Percentiles rank a stretch among this genome's conserved stretches.
phyloP scores from a whole-genome alignment of 2,113 vertebrate genomes.

The Nicator chloris region DNA sequence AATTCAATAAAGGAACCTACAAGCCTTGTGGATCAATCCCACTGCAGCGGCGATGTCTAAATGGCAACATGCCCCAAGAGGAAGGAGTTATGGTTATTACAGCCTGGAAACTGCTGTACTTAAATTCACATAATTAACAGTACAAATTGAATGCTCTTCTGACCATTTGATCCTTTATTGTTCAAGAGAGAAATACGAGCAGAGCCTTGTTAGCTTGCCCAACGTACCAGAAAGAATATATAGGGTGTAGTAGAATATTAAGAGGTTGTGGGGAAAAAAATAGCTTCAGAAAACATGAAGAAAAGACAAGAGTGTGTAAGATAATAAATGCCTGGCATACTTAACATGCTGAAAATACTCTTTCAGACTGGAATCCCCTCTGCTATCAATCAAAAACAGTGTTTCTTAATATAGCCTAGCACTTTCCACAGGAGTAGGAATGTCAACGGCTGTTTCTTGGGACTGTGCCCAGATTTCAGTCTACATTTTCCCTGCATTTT shows the following conservation, averaged over 20 bases:
- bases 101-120: background rate
- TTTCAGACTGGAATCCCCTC: background rate
- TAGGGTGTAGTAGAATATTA: background rate
- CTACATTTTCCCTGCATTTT: background rate
- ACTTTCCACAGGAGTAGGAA: background rate
- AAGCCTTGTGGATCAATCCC: background rate
- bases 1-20: background rate
- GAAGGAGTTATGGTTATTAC: background rate
- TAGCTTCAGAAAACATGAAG: background rate
- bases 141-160: background rate
- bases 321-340: background rate
- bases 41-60: background rate
- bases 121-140: background rate
- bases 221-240: background rate
- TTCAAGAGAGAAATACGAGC: background rate
- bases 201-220: background rate
- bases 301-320: background rate
- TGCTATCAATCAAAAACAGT: background rate
- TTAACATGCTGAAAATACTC: background rate
- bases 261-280: background rate
- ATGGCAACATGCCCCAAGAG: background rate
- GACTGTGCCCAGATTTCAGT: background rate
- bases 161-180: background rate
- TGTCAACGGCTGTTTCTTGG: background rate
- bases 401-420: background rate